Base-by-base conservation (phyloP, 1,140 invertebrate species). In the Wiebesia pumilae region DNA sequence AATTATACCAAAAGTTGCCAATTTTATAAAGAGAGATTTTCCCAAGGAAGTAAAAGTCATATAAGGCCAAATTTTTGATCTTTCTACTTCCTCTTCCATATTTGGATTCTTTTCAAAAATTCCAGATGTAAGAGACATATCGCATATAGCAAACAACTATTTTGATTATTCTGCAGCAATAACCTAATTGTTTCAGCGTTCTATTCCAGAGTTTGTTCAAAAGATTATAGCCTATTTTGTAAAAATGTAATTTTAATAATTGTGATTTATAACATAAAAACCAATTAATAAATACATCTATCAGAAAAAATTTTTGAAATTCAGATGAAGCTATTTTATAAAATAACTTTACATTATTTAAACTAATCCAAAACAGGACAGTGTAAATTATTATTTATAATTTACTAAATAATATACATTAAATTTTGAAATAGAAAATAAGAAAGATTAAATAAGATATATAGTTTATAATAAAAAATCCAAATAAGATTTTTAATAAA, bases 1-100 rank as follows among this genome's bases (percentile, higher is more conserved):
- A 69, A 97, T 96, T 30, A 95, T 92, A 54, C 96, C 96, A 54
- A 97, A 95, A 65, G 95, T 93, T 85, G 94, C 92, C 65, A 95
- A 83, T 90, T 93, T 94, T 0, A 88, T 87, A 0, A 92, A 24
- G 38, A 94, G 89, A 10, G 92, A 91, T 62, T 88, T 88, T 0
- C 85, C 65, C 19, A 94, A 54, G 12, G 93, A 92, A n/a, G 82
- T 81, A 30, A 92, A 86, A 58, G 88, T 93, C 93, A 93, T 92
- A 19, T 91, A 92, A 21, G 92, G 91, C 91, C 91, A 93, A 54
- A 81, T 75, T 71, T 65, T 90, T 80, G 83, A 43, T 19, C 85
- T 80, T 75, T 40, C 81, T 71, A 89, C 84, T 89, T 90, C 88
- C 80, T 87, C 84, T 0, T 71, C 73, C 12, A 27, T 71, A 51